Conservation (phyloP, 1,140 invertebrate genomes). For the Chymomyza costata region DNA sequence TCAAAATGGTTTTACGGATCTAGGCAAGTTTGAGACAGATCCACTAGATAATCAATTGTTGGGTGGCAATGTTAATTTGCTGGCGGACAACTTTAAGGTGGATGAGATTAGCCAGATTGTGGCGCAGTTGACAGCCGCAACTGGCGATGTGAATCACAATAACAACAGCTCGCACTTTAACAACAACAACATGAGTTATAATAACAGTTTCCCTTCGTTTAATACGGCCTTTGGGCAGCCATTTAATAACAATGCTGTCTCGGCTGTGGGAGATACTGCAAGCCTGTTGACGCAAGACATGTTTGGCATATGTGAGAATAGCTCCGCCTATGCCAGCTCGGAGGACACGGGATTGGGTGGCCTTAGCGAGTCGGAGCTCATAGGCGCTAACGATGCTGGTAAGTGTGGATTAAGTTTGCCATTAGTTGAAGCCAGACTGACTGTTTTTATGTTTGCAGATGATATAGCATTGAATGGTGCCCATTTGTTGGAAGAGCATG, state of each 20-base stretch:
- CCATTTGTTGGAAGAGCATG: constrained; percentile 85
- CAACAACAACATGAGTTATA: constrained; percentile 30
- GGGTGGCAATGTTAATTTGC: constrained; percentile 21
- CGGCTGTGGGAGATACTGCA: constrained; percentile 32
- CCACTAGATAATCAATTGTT: constrained; percentile 15
- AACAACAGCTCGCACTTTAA: constrained; percentile 52
- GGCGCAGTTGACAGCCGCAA: constrained; percentile 49
- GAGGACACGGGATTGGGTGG: constrained; percentile 78
- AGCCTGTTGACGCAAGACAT: constrained; percentile 63
- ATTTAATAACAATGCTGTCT: constrained; percentile 21
- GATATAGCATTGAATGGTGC: constrained; percentile 76
- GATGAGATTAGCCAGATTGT: constrained; percentile 65
- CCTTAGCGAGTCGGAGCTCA: constrained; percentile 78
- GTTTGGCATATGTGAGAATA: constrained; percentile 77
- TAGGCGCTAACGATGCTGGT: constrained; percentile 72
- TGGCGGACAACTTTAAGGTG: constrained; percentile 49
- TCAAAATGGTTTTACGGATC: constrained; percentile 25
- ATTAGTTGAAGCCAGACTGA: constrained; percentile 2
- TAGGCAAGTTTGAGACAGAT: constrained; percentile 32
- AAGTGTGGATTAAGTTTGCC: constrained; percentile 18
- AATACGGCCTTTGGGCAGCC: constrained; percentile 53
- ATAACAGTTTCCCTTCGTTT: constrained; percentile 52
- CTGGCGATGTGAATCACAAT: constrained; percentile 36
- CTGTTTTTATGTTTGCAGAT: constrained; percentile 37
- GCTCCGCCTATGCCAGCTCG: constrained; percentile 78